Conservation (phyloP, 2,888 invertebrate species). For the Trachelus iudaicus region DNA sequence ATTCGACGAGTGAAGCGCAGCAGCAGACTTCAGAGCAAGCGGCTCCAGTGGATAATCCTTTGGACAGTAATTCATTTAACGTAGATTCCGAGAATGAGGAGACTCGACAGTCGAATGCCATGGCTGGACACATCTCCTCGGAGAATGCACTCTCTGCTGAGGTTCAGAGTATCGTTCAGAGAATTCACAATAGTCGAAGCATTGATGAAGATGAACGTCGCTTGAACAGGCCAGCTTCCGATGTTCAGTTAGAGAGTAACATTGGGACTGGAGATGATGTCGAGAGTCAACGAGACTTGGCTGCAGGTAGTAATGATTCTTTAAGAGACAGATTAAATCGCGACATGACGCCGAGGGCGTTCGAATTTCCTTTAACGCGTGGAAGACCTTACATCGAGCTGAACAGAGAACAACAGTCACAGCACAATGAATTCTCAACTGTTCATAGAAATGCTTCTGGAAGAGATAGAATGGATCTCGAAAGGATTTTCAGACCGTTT, state of each 20-base stretch:
- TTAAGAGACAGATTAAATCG: not conserved
- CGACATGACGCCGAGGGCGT: not conserved
- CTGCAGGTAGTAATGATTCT: not conserved
- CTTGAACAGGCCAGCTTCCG: not conserved
- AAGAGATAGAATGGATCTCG: not conserved
- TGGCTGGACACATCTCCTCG: constrained; percentile 67
- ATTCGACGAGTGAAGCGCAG: constrained; percentile 1
- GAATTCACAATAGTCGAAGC: constrained; percentile 33
- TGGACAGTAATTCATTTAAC: not conserved
- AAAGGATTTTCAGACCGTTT: not conserved
- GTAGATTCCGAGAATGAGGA: not conserved
- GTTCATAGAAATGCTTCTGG: not conserved
- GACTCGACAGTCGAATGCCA: constrained; percentile 71
- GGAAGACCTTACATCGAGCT: not conserved
- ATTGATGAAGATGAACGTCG: not conserved
- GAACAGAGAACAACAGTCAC: not conserved
- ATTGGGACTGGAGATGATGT: not conserved
- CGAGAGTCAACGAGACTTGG: not conserved
- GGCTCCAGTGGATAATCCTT: not conserved
- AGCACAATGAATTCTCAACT: not conserved
- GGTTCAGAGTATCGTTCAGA: constrained; percentile 44
- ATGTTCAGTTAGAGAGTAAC: not conserved
- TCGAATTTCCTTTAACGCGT: not conserved
- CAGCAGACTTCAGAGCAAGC: not conserved
- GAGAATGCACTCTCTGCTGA: constrained; percentile 38